Evolutionary conservation across 2,888 invertebrate genomes (phyloP).

Genomic region (Ceriagrion tenellum): DNA sequence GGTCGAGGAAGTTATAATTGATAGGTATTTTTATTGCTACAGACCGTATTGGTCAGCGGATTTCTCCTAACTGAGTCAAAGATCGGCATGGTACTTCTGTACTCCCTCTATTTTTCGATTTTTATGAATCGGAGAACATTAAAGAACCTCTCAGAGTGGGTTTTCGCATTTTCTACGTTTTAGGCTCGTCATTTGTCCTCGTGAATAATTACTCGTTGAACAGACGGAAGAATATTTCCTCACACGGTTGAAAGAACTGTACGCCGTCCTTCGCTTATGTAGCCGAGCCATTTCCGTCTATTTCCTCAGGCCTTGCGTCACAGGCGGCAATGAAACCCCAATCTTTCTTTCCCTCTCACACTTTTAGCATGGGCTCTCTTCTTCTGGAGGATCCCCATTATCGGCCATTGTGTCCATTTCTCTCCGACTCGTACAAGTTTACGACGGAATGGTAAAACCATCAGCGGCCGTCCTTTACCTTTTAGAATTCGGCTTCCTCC

Average conservation of each 20-base stretch:
- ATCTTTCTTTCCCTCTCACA: neutral
- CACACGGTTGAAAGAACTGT: neutral
- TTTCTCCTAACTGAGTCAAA: too few species aligned
- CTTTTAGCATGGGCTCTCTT: neutral
- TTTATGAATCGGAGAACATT: too few species aligned
- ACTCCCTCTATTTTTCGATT: too few species aligned
- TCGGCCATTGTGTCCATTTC: slow-evolving; percentile 17
- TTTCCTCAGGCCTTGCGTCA: neutral
- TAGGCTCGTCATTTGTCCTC: neutral
- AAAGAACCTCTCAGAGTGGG: too few species aligned
- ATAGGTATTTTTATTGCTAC: too few species aligned
- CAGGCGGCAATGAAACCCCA: neutral
- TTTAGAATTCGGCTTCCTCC: slow-evolving; percentile 7
- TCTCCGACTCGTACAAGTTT: slow-evolving; percentile 13
- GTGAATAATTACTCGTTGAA: neutral
- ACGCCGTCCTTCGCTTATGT: neutral
- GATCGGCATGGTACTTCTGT: too few species aligned
- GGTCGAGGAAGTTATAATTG: too few species aligned
- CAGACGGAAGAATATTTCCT: neutral
- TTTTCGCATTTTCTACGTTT: too few species aligned
- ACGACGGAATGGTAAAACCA: slow-evolving; percentile 36
- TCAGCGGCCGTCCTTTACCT: neutral
- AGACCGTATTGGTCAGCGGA: too few species aligned
- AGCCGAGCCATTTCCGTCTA: neutral
- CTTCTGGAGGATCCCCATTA: neutral